A percentile compares a stretch with the other conserved stretches of the same genome.
These are phyloP conservation scores for Dicrostonyx torquatus DNA, from an alignment of 2,797 vertebrate genomes.

Conservation along the genomic window DNA sequence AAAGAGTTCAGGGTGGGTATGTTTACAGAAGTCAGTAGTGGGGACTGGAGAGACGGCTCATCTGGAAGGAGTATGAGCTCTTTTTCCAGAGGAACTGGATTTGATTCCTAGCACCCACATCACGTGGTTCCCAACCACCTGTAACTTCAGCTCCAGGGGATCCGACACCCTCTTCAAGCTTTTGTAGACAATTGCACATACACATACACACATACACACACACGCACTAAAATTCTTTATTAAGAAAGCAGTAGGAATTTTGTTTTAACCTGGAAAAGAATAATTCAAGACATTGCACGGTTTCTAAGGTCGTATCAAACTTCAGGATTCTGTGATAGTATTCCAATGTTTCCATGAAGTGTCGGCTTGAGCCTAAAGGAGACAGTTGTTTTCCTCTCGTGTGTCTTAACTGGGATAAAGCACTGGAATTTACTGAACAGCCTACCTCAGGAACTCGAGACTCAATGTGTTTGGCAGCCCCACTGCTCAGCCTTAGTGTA, in stretches of 20 bases:
- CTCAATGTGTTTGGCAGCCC: not conserved
- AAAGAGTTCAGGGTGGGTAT: not conserved
- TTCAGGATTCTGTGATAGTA: not conserved
- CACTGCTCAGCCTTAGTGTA: not conserved
- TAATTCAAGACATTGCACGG: not conserved
- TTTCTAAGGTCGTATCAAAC: not conserved
- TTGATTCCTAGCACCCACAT: not conserved
- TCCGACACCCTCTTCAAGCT: not conserved
- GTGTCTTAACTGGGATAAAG: not conserved
- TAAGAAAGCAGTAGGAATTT: not conserved
- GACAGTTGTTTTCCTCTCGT: not conserved
- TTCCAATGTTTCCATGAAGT: not conserved
- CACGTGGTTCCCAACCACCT: not conserved
- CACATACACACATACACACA: not conserved
- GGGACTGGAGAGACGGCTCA: not conserved
- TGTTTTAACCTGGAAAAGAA: constrained; percentile 34
- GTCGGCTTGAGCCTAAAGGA: not conserved
- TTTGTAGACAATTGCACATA: not conserved
- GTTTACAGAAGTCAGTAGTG: not conserved
- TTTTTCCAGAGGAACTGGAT: not conserved
- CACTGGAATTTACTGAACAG: not conserved
- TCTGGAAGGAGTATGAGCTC: not conserved
- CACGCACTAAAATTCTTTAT: not conserved
- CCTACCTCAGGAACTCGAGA: not conserved
- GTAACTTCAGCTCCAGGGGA: not conserved